phyloP scores from a whole-genome alignment of 2,888 invertebrate genomes.

The Oeneis ivallda region DNA sequence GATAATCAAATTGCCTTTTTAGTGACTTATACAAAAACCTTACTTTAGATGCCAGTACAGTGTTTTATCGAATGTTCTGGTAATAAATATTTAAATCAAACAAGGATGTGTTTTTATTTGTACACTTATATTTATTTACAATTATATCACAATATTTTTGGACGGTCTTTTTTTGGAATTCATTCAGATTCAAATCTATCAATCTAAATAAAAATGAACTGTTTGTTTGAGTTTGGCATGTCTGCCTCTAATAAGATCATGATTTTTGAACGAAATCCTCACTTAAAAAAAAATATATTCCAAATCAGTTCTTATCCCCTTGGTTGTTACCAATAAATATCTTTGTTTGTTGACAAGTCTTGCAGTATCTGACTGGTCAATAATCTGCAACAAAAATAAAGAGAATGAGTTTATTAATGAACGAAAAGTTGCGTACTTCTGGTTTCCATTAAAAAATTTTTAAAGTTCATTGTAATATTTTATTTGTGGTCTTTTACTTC shows the following conservation, averaged over 20 bases:
- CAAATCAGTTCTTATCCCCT: neutral
- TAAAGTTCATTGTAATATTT: no score
- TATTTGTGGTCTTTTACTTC: no score
- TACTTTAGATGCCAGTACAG: constrained; percentile 46
- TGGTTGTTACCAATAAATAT: constrained; percentile 84
- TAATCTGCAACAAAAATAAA: constrained; percentile 60
- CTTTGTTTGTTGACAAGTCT: constrained; percentile 84
- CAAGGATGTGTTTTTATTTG: constrained; percentile 31
- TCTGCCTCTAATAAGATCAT: no score
- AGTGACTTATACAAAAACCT: constrained; percentile 48
- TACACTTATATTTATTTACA: constrained; percentile 25
- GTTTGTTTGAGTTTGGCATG: no score
- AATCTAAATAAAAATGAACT: neutral
- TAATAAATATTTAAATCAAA: constrained; percentile 37
- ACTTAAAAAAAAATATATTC: neutral
- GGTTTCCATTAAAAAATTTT: no score
- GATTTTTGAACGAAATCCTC: no score
- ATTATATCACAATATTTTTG: constrained; percentile 24
- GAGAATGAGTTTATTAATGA: neutral
- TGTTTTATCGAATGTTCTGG: constrained; percentile 53
- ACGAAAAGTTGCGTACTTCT: no score
- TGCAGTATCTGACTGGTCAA: constrained; percentile 85
- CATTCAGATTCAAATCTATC: no score
- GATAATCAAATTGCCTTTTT: constrained; percentile 52
- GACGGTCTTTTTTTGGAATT: constrained; percentile 27